phyloP scores from a whole-genome alignment of 2,888 invertebrate genomes.

The Caenorhabditis drosophilae region DNA sequence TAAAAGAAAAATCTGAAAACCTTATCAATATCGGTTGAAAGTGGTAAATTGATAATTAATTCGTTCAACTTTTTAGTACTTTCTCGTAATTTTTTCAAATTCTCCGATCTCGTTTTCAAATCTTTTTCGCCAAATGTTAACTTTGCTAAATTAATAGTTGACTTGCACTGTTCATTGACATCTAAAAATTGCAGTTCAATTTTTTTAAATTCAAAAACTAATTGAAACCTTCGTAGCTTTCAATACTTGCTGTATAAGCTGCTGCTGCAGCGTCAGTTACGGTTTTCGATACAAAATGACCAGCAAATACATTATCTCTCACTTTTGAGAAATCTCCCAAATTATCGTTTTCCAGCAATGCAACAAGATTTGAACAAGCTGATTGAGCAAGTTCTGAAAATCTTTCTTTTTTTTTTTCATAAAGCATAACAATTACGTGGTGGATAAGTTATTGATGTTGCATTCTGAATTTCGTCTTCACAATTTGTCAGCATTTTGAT shows the following conservation, averaged over 20 bases:
- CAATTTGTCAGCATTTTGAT: constrained; percentile 55
- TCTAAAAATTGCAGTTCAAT: constrained; percentile 41
- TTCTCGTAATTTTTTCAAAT: constrained; percentile 27
- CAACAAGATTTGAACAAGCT: constrained; percentile 26
- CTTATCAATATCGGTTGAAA: constrained; percentile 52
- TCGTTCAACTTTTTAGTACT: constrained; percentile 43
- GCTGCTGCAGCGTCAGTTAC: constrained; percentile 81
- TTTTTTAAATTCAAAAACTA: neutral
- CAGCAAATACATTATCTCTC: constrained; percentile 71
- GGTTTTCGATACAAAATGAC: constrained; percentile 75
- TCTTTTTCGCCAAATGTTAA: constrained; percentile 26
- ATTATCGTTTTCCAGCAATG: constrained; percentile 9
- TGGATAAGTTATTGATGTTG: constrained; percentile 63
- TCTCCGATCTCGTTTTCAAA: constrained; percentile 3
- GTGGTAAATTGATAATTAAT: constrained; percentile 53
- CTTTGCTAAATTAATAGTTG: constrained; percentile 36
- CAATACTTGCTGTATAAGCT: constrained; percentile 76
- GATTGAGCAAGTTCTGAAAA: constrained; percentile 48
- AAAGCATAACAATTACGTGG: constrained; percentile 45
- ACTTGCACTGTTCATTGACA: constrained; percentile 61
- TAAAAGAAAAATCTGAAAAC: too few relatives aligned
- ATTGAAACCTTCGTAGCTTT: constrained; percentile 59
- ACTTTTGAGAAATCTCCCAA: constrained; percentile 16
- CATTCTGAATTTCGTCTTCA: constrained; percentile 63
- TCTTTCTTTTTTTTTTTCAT: neutral